Conservation (phyloP, 1,140 invertebrate species). For the Cheumatopsyche charites region DNA sequence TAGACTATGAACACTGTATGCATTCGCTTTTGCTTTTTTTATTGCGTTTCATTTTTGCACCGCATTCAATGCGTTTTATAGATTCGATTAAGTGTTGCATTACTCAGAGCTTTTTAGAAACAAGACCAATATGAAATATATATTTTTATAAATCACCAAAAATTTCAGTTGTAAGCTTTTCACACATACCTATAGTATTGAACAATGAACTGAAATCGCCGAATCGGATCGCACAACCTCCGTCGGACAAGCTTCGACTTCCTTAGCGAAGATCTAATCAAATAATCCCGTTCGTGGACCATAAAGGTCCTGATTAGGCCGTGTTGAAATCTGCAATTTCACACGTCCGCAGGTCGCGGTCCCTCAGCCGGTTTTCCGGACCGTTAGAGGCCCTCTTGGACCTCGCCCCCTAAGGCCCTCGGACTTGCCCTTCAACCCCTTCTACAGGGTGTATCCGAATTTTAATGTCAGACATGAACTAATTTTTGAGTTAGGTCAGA, state of each 20-base stretch:
- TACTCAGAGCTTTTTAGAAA: too few species aligned
- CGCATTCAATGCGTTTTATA: neutral
- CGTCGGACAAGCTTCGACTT: too few species aligned
- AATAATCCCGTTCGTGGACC: constrained; percentile 24
- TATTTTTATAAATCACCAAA: too few species aligned
- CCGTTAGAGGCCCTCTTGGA: constrained; percentile 38
- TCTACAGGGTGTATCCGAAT: too few species aligned
- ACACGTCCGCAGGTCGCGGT: constrained; percentile 18
- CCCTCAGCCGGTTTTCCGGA: constrained; percentile 35
- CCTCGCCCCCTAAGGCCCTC: neutral
- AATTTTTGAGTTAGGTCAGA: too few species aligned
- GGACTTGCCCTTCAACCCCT: too few species aligned
- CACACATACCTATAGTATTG: too few species aligned
- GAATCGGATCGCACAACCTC: too few species aligned
- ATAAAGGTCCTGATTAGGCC: constrained; percentile 16
- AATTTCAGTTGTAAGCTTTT: too few species aligned
- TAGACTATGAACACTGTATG: constrained; percentile 19
- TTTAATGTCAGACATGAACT: too few species aligned
- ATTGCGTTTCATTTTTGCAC: neutral
- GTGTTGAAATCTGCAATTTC: constrained; percentile 36
- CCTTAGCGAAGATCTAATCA: constrained; percentile 16
- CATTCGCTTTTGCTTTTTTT: constrained; percentile 17
- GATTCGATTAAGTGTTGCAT: constrained; percentile 8
- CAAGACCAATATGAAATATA: too few species aligned
- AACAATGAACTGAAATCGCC: too few species aligned